Base-by-base conservation (phyloP, 2,888 invertebrate genomes). In the Stenurella melanura region DNA sequence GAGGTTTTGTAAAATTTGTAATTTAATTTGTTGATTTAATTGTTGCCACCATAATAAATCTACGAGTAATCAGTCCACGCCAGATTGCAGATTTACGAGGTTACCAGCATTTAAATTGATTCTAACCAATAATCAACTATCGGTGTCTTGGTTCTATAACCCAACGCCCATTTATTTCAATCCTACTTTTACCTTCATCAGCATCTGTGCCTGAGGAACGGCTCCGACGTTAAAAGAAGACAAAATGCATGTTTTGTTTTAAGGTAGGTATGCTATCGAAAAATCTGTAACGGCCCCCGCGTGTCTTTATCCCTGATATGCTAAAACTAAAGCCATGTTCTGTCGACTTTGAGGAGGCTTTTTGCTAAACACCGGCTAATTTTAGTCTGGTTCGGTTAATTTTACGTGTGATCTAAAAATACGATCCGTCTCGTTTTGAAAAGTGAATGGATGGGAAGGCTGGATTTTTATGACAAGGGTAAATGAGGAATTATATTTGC, bases 311-410 rank as follows among this genome's bases (percentile, higher is more conserved):
- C 50, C 61, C 50, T 54, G 67, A 73, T 73, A 73, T 30, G 73
- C 57, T 73, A 73, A 73, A 73, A 73, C 67, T 67, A 73, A 73
- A 73, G 26, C 26, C 73, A 30, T 73, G 73, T 67, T 71, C 71
- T 50, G 71, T 60, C 61, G 21, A 21, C 17, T 71, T 50, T 17
- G 21, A 58, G 34, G 12, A 12, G 54, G 21, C 30, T 73, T 66
- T 73, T 66, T 64, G 50, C 54, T 56, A 56, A 58, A 66, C 64
- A 19, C 67, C 73, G 73, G 56, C 73, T 73, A 73, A 73, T 73
- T 73, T 73, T 73, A 73, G 66, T 18, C 64, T 30, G 50, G 17
- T 54, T 72, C 7, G 26, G 57, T 61, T 38, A 38, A 61, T 72
- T 57, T 61, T 63, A 54, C 61, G 34, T 57, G 57, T 21, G 26